Base-by-base conservation (phyloP, 1,140 invertebrate species). In the Zaprionus davidi region DNA sequence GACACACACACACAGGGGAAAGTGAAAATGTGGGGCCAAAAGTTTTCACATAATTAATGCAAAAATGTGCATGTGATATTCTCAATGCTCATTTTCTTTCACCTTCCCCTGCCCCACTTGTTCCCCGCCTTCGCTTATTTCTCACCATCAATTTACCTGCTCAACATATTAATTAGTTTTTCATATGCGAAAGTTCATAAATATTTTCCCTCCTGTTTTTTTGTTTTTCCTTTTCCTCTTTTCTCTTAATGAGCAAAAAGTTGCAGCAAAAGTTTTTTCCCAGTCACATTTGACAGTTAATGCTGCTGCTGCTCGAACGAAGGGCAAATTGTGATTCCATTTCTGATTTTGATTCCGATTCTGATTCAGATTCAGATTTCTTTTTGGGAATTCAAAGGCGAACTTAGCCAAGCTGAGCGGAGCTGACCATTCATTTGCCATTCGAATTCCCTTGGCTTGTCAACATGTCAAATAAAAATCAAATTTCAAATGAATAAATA, bases 381-480 rank as follows among this genome's bases (percentile, higher is more conserved):
- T 9, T 22, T 44, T 46, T 13, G 36, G 5, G 12, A 13, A 38
- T 38, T 15, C 13, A 38, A 38, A 38, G n/a, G 41, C n/a, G n/a
- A 7, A n/a, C 41, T 46, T 46, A 11, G 9, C n/a, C 46, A 9
- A 46, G 15, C 38, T 15, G 3, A 22, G 46, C 60, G 17, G 7
- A 46, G 26, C 34, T n/a, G 38, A 20, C 31, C 31, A 34, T 49
- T 66, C 68, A 41, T 58, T 59, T 57, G 58, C 36, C 55, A 70
- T 74, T 28, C 38, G 58, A 62, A 71, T 75, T 75, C 68, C 69
- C 74, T 55, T 59, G 20, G 69, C 74, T 75, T 76, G 84, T 88
- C 84, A 90, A 84, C 81, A 88, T 90, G 84, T 90, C 84, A 88
- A 88, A 88, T 88, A 88, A 88, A 88, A 90, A 88, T 88, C 84